A percentile compares a stretch with the other conserved stretches of the same genome.
phyloP scores from a whole-genome alignment of 2,888 invertebrate genomes.

The Drosophila paucipuncta region DNA sequence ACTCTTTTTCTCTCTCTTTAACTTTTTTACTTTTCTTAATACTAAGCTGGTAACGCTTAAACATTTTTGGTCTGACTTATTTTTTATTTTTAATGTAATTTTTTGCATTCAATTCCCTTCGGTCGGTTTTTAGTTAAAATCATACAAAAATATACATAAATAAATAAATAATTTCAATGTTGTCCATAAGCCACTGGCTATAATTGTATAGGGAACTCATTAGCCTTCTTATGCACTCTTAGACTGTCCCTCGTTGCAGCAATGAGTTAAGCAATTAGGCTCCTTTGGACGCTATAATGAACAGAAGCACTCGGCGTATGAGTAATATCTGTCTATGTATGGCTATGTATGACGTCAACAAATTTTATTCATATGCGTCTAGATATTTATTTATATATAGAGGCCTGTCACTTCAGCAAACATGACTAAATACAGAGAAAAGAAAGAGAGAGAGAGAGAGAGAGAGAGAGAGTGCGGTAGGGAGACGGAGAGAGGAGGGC shows the following conservation, averaged over 20 bases:
- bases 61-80: background rate
- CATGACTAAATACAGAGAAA: slow-evolving; percentile 37
- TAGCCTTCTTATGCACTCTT: background rate
- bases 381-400: slow-evolving; percentile 35
- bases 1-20: background rate
- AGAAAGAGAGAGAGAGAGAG: background rate
- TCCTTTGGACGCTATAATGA: slow-evolving; percentile 43
- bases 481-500: background rate
- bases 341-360: slow-evolving; percentile 52
- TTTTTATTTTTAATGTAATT: background rate
- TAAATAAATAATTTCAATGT: background rate
- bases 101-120: too few relatives aligned
- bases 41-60: background rate
- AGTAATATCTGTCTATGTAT: slow-evolving; percentile 46
- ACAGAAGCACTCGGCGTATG: slow-evolving; percentile 50
- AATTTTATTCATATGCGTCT: slow-evolving; percentile 24
- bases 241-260: background rate
- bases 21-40: background rate
- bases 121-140: background rate
- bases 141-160: background rate
- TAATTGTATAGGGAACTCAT: background rate
- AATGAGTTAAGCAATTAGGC: slow-evolving; percentile 37
- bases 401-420: slow-evolving; percentile 40
- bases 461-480: background rate
- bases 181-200: background rate